phyloP scores from a whole-genome alignment of 2,113 vertebrate genomes.

The Eudorcas thomsonii region DNA sequence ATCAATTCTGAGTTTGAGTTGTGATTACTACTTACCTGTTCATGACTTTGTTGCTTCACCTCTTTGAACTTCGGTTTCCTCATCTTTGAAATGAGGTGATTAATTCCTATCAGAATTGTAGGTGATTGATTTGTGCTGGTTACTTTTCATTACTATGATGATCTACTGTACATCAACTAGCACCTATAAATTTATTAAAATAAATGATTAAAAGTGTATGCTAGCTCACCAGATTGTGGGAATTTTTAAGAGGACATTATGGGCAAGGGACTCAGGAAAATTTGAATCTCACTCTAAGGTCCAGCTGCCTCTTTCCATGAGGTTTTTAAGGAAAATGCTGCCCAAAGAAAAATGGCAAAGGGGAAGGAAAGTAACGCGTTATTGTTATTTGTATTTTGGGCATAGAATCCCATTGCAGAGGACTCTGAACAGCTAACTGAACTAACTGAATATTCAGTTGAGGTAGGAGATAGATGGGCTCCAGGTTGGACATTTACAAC shows the following conservation, averaged over 20 bases:
- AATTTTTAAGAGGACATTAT: not conserved
- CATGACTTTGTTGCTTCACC: not conserved
- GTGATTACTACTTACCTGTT: not conserved
- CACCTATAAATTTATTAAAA: slow-evolving; percentile 6
- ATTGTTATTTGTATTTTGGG: not conserved
- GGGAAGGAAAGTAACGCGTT: not conserved
- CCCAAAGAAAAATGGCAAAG: not conserved
- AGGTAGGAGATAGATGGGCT: not conserved
- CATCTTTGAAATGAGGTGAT: not conserved
- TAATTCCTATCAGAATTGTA: not conserved
- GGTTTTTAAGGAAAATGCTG: not conserved
- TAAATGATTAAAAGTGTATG: not conserved
- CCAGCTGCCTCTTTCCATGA: not conserved
- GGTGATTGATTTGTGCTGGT: not conserved
- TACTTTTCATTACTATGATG: not conserved
- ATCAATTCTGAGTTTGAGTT: not conserved
- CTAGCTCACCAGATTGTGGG: not conserved
- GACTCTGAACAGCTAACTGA: not conserved
- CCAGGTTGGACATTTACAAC: not conserved
- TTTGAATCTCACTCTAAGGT: not conserved
- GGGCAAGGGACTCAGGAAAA: not conserved
- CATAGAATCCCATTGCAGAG: not conserved
- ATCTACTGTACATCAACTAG: not conserved
- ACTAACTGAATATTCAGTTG: not conserved
- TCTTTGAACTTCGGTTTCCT: not conserved